Evolutionary conservation across 1,140 invertebrate genomes (phyloP).

Genomic region (Hydropsyche tenuis): DNA sequence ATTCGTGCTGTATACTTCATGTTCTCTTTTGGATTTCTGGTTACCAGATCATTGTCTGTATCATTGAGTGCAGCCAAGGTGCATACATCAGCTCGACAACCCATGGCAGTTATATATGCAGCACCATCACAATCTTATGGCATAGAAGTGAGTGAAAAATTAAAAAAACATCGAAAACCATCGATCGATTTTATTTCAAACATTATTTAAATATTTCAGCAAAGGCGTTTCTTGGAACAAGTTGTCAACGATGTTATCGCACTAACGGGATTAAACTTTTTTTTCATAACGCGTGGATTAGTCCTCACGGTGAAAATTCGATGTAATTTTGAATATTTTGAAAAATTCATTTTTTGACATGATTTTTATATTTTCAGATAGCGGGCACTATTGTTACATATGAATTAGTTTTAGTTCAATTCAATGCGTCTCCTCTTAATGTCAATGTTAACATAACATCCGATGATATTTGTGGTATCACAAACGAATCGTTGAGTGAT

Average conservation of each 20-base stretch:
- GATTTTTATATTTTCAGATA: constrained; percentile 35
- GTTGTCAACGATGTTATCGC: constrained; percentile 66
- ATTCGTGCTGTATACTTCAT: constrained; percentile 60
- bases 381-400: constrained; percentile 73
- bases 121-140: constrained; percentile 64
- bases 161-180: neutral
- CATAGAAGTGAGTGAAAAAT: constrained; percentile 59
- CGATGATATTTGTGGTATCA: too few relatives aligned
- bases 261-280: constrained; percentile 69
- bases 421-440: too few relatives aligned
- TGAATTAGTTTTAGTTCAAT: constrained; percentile 57
- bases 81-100: constrained; percentile 63
- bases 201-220: constrained; percentile 53
- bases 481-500: too few relatives aligned
- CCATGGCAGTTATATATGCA: constrained; percentile 64
- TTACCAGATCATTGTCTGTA: constrained; percentile 62
- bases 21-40: constrained; percentile 65
- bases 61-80: constrained; percentile 64
- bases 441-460: too few relatives aligned
- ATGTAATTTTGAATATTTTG: neutral
- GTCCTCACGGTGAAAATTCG: constrained; percentile 64
- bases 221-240: constrained; percentile 67
- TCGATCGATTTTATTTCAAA: neutral
- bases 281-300: constrained; percentile 68
- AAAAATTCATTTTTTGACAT: neutral